These are phyloP conservation scores for Papilio protenor DNA, from an alignment of 2,888 invertebrate species.

Conservation along the genomic window DNA sequence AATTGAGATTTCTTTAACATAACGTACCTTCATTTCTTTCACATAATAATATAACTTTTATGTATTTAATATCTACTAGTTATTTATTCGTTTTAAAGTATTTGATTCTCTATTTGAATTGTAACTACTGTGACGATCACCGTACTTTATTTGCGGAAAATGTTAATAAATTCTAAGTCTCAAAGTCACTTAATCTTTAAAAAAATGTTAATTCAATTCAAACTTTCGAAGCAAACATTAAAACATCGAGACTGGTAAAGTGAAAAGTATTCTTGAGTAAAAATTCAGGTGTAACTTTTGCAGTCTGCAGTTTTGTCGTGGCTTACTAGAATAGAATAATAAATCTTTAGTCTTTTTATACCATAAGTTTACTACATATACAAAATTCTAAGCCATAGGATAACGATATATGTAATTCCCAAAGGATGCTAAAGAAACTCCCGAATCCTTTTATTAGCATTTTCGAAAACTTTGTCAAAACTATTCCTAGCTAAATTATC, in stretches of 20 bases:
- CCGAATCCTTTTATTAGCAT: not conserved
- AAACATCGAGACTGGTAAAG: slow-evolving; percentile 57
- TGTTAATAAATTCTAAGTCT: slow-evolving; percentile 63
- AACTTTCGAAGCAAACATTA: slow-evolving; percentile 68
- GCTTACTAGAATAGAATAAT: slow-evolving; percentile 18
- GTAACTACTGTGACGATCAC: not conserved
- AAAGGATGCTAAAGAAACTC: not conserved
- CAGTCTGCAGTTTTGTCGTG: slow-evolving; percentile 23
- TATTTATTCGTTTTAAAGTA: too few species aligned
- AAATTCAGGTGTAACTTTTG: slow-evolving; percentile 52
- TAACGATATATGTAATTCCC: not conserved
- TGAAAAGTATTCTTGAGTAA: slow-evolving; percentile 58
- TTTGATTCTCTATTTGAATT: too few species aligned
- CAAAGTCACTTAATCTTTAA: slow-evolving; percentile 64
- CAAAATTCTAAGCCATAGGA: not conserved
- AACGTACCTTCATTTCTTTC: too few species aligned
- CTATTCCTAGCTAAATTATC: not conserved
- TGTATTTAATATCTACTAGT: too few species aligned
- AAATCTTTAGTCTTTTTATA: too few species aligned
- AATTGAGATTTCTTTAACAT: too few species aligned
- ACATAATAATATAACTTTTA: too few species aligned
- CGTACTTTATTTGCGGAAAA: slow-evolving; percentile 47
- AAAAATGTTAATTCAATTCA: slow-evolving; percentile 73
- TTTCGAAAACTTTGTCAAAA: not conserved
- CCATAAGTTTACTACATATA: too few species aligned